A percentile compares a stretch with the other conserved stretches of the same genome.
phyloP scores from a whole-genome alignment of 2,888 invertebrate species.

The Lomographa bimaculata region DNA sequence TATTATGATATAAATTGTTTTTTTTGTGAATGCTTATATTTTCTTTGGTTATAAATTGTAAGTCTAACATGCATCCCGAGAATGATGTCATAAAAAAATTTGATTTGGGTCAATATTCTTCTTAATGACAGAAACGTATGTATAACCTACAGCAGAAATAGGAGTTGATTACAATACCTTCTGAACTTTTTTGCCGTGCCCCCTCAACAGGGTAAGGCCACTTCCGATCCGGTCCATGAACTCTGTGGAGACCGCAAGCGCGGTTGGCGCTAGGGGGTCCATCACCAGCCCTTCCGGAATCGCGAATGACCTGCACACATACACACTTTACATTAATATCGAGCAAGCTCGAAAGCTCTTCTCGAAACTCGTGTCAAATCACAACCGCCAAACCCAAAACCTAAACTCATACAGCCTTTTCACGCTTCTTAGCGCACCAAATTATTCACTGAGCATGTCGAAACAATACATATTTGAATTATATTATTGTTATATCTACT shows the following conservation, averaged over 20 bases:
- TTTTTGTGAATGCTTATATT: too few relatives aligned
- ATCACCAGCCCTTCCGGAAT: constrained; percentile 76
- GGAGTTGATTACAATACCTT: constrained; percentile 39
- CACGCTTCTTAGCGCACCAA: too few relatives aligned
- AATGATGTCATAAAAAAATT: too few relatives aligned
- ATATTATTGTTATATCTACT: constrained; percentile 1
- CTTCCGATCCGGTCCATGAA: constrained; percentile 77
- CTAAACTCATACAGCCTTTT: too few relatives aligned
- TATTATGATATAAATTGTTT: too few relatives aligned
- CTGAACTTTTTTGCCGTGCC: constrained; percentile 76
- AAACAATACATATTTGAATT: constrained; percentile 3
- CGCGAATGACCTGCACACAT: constrained; percentile 66
- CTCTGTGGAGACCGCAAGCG: constrained; percentile 72
- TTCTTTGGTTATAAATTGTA: too few relatives aligned
- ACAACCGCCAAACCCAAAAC: too few relatives aligned
- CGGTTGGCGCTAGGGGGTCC: constrained; percentile 74
- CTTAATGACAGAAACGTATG: too few relatives aligned
- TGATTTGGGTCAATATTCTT: too few relatives aligned
- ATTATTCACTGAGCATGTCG: constrained; percentile 1
- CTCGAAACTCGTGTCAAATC: too few relatives aligned
- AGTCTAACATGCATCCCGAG: too few relatives aligned
- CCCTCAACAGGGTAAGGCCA: constrained; percentile 68
- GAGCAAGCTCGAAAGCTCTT: constrained; percentile 2
- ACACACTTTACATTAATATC: constrained; percentile 18
- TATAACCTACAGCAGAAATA: too few relatives aligned